Conservation (phyloP, 2,113 vertebrate species). For the Grantiella picta region DNA sequence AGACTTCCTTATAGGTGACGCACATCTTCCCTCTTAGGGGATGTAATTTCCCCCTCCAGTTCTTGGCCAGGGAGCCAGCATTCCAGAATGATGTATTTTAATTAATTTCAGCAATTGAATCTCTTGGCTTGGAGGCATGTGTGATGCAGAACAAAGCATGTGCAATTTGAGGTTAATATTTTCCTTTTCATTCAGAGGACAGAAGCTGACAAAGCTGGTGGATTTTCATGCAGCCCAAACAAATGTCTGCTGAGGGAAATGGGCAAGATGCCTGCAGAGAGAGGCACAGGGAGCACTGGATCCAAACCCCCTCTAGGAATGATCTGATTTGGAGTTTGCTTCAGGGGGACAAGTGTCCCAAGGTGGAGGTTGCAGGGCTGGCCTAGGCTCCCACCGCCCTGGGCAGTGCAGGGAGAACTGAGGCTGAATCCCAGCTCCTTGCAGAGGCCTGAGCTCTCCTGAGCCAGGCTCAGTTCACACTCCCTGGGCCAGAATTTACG, state of each 20-base stretch:
- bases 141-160: constrained; percentile 5
- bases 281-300: neutral
- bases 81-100: constrained; percentile 67
- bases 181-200: neutral
- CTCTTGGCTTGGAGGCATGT: constrained; percentile 9
- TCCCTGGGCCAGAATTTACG: neutral
- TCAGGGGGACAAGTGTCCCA: neutral
- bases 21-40: neutral
- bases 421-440: neutral
- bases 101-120: constrained; percentile 63
- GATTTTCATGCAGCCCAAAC: neutral
- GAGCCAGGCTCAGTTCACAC: neutral
- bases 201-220: neutral
- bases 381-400: neutral
- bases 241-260: neutral
- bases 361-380: neutral
- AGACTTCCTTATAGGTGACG: neutral
- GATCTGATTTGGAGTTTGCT: neutral
- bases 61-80: constrained; percentile 52
- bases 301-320: neutral
- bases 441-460: neutral
- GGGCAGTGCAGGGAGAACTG: neutral
- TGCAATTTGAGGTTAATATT: constrained; percentile 19
- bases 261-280: neutral
- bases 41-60: constrained; percentile 56